Percentiles rank a stretch among this genome's conserved stretches.
phyloP scores from a whole-genome alignment of 1,140 invertebrate genomes.

The Brachionus paranguensis region DNA sequence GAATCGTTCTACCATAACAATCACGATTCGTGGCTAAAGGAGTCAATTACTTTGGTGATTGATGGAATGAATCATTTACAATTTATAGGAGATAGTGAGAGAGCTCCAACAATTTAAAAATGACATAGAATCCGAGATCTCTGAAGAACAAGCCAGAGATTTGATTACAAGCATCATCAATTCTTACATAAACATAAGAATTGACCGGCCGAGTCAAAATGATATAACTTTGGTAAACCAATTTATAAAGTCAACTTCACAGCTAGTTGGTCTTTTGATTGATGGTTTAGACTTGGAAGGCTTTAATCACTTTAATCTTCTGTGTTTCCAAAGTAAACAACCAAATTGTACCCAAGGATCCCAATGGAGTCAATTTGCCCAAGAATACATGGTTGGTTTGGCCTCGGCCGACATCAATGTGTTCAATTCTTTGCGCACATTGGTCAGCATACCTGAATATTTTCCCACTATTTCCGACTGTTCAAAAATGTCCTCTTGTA shows the following conservation, averaged over 20 bases:
- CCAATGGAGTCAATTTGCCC: background rate
- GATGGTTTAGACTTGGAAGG: constrained; percentile 30
- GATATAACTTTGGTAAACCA: background rate
- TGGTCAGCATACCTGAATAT: constrained; percentile 8
- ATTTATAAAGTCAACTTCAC: background rate
- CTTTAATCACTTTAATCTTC: constrained; percentile 32
- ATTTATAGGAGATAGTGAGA: background rate
- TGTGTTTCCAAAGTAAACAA: background rate
- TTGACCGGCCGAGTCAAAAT: background rate
- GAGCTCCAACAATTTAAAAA: background rate
- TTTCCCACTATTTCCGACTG: constrained; percentile 20
- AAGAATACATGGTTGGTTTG: background rate
- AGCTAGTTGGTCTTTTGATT: background rate
- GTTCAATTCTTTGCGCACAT: background rate
- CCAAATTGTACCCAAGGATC: background rate
- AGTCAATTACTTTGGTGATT: constrained; percentile 8
- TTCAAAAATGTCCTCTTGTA: background rate
- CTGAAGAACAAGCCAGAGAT: background rate
- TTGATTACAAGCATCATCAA: too few relatives aligned
- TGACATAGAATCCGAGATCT: constrained; percentile 32
- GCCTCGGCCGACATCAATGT: background rate
- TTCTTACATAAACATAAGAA: too few relatives aligned
- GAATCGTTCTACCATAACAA: constrained; percentile 17
- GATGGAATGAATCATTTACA: constrained; percentile 37
- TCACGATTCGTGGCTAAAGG: background rate